These are phyloP conservation scores for Tursiops truncatus DNA, from an alignment of 2,113 vertebrate genomes.

Conservation along the genomic window DNA sequence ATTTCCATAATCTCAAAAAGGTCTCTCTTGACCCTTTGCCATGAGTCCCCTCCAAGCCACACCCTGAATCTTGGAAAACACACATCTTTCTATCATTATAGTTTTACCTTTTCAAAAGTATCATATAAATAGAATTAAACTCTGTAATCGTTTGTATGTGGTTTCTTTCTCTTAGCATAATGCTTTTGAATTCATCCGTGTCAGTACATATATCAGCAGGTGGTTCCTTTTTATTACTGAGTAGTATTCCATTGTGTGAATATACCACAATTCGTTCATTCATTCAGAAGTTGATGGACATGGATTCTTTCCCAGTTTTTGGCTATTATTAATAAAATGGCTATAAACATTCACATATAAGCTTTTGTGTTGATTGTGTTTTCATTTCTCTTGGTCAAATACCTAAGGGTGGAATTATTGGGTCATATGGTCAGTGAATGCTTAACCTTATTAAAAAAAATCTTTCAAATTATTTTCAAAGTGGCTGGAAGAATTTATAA, in stretches of 20 bases:
- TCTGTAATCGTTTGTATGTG: background rate
- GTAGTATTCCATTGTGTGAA: background rate
- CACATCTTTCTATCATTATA: background rate
- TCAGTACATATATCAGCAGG: background rate
- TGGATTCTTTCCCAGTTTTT: background rate
- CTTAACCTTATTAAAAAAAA: background rate
- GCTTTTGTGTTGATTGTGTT: background rate
- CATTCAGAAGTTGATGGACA: background rate
- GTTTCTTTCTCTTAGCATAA: background rate
- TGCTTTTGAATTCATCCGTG: background rate
- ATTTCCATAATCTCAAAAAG: background rate
- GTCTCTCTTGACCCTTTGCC: background rate
- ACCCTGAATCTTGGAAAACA: background rate
- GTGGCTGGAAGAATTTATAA: background rate
- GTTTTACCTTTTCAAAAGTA: constrained; percentile 3
- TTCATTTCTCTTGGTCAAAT: constrained; percentile 16
- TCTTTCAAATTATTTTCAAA: background rate
- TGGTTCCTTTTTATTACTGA: background rate
- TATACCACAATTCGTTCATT: background rate
- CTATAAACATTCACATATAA: background rate
- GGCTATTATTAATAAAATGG: background rate
- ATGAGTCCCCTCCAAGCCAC: background rate
- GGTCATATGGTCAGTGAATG: background rate
- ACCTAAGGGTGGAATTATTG: background rate
- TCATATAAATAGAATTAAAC: background rate